Evolutionary conservation across 2,797 vertebrate species (phyloP).

Genomic region (Cheirogaleus major): DNA sequence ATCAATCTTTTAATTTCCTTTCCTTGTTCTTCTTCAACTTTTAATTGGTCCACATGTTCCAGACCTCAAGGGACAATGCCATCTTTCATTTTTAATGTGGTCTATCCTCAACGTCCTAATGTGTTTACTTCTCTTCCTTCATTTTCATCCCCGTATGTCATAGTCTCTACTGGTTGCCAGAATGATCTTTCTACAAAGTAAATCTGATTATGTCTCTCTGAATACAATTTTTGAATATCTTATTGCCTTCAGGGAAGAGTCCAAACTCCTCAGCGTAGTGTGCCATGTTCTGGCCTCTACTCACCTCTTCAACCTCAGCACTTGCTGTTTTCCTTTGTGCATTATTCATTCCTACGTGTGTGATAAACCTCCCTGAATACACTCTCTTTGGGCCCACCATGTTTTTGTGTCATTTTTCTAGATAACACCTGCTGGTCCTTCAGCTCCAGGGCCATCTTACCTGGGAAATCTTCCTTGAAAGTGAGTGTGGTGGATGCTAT

Average conservation of each 20-base stretch:
- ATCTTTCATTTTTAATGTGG: constrained; percentile 32
- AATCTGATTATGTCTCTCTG: constrained; percentile 7
- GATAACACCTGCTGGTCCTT: background rate
- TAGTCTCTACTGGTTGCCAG: background rate
- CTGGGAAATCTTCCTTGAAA: background rate
- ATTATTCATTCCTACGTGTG: background rate
- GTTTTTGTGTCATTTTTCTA: background rate
- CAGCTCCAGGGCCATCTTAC: background rate
- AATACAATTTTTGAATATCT: constrained; percentile 21
- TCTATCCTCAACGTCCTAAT: background rate
- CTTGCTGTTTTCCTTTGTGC: background rate
- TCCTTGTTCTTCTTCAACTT: constrained; percentile 38
- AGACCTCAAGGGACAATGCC: constrained; percentile 16
- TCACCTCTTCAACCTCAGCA: background rate
- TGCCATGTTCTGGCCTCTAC: background rate
- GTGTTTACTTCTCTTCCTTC: background rate
- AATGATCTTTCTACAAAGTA: constrained; percentile 30
- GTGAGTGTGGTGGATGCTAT: background rate
- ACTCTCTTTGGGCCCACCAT: background rate
- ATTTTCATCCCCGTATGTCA: background rate
- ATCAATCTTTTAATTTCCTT: constrained; percentile 32
- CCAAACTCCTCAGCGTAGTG: background rate
- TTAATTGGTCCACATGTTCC: constrained; percentile 30
- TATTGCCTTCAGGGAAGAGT: background rate
- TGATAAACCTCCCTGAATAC: background rate